Percentiles rank a stretch among this genome's conserved stretches.
phyloP scores from a whole-genome alignment of 2,888 invertebrate species.

The Camptogramma bilineatum region DNA sequence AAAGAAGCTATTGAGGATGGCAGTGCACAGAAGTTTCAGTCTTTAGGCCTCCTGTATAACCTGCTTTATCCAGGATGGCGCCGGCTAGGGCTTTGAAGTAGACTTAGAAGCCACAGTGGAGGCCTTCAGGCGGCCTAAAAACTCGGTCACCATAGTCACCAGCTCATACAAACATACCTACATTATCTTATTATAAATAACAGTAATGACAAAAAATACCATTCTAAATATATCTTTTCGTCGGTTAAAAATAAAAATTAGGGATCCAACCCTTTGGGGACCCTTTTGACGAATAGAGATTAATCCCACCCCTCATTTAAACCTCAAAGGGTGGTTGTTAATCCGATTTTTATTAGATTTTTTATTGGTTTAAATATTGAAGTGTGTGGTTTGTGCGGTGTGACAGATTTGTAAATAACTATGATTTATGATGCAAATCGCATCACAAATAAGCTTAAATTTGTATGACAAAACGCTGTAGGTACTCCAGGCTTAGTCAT shows the following conservation, averaged over 20 bases:
- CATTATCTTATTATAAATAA: too few relatives aligned
- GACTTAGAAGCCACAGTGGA: too few relatives aligned
- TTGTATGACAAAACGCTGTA: too few relatives aligned
- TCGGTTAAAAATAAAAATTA: neutral
- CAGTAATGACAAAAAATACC: neutral
- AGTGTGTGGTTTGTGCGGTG: neutral
- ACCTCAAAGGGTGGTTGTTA: neutral
- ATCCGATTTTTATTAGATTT: slow-evolving; percentile 22
- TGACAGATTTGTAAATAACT: slow-evolving; percentile 3
- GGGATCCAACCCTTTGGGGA: neutral
- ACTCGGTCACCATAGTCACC: too few relatives aligned
- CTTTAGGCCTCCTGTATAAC: too few relatives aligned
- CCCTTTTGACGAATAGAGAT: slow-evolving; percentile 5
- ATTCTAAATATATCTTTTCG: neutral
- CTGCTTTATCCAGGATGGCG: too few relatives aligned
- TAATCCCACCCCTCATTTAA: slow-evolving; percentile 13
- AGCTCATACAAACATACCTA: too few relatives aligned
- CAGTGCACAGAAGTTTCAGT: too few relatives aligned
- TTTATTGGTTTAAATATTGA: slow-evolving; percentile 7
- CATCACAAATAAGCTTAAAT: neutral
- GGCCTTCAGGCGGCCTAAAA: too few relatives aligned
- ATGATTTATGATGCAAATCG: neutral
- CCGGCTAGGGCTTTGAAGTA: too few relatives aligned
- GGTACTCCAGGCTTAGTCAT: too few relatives aligned
- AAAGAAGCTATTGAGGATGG: too few relatives aligned